These are phyloP conservation scores for Xanthia icteritia DNA, from an alignment of 2,888 invertebrate genomes.

Conservation along the genomic window DNA sequence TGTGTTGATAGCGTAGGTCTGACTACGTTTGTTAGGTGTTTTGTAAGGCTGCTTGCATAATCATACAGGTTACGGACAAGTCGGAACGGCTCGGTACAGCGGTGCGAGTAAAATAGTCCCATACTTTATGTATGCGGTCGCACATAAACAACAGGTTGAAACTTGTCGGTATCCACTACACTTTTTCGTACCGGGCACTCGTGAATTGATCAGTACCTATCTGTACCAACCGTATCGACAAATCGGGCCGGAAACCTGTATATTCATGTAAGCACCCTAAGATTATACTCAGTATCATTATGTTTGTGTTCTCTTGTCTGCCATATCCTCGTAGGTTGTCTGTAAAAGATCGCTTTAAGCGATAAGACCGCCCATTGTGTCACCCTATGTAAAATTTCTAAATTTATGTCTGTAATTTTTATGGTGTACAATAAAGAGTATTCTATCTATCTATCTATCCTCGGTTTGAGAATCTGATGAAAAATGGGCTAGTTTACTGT, in stretches of 20 bases:
- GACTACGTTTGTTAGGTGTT: conserved; percentile 14
- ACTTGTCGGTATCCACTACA: background rate
- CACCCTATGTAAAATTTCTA: no score
- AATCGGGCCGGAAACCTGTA: background rate
- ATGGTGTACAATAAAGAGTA: no score
- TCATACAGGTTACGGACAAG: background rate
- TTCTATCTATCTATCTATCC: no score
- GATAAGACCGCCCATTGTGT: no score
- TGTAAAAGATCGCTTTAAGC: no score
- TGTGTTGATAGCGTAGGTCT: conserved; percentile 40
- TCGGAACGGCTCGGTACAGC: background rate
- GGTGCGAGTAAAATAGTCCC: background rate
- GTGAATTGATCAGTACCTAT: background rate
- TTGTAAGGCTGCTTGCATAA: conserved; percentile 14
- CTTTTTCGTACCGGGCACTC: background rate
- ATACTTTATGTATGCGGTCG: background rate
- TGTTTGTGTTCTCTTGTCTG: background rate
- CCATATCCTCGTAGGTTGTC: background rate
- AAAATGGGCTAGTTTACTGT: background rate
- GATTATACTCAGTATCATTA: background rate
- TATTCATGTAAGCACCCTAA: background rate
- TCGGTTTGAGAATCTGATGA: background rate
- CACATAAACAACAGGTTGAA: background rate
- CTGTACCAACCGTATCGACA: background rate
- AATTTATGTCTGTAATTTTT: no score